Evolutionary conservation across 2,113 vertebrate genomes (phyloP), one percentile per base, ranked within the genome.

Genomic region (Ictidomys tridecemlineatus): DNA sequence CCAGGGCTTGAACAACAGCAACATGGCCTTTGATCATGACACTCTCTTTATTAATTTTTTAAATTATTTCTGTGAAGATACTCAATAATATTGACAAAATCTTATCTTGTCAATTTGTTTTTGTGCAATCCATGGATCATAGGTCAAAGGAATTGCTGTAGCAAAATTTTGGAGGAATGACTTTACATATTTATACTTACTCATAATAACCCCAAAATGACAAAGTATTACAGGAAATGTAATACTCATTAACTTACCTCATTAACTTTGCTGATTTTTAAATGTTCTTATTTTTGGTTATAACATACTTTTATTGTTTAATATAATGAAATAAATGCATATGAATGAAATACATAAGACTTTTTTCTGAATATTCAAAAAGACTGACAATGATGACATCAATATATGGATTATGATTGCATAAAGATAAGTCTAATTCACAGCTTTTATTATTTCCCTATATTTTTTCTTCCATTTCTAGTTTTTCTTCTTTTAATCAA

Each of bases 21-120:
- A 72, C n/a, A 30, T 10, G 37, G 91, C 12, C 42, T 89, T 97
- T 95, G 45, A 92, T 95, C 77, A 63, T 90, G 22, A 88, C 18
- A 67, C 2, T 94, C 14, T 96, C 13, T 56, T 91, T 63, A 87
- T 70, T 89, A 76, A 77, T 80, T 37, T 94, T 45, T 94, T 89
- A 42, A 91, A 74, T 89, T 88, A 77, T n/a, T 93, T 72, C 56
- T 72, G 2, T 53, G 53, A 76, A 79, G 82, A 87, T 89, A 94
- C 1, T 10, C 0, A 26, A 16, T 37, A 28, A 80, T 37, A 63
- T 39, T 85, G 61, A 51, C 34, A 85, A 76, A 16, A 65, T 61
- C n/a, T 39, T 39, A 22, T 45, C 17, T 96, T 37, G 3, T 53
- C 8, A 76, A 26, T 85, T 42, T 24, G 0, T 24, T 95, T 95